phyloP scores from a whole-genome alignment of 2,113 vertebrate species.

The Upupa epops region DNA sequence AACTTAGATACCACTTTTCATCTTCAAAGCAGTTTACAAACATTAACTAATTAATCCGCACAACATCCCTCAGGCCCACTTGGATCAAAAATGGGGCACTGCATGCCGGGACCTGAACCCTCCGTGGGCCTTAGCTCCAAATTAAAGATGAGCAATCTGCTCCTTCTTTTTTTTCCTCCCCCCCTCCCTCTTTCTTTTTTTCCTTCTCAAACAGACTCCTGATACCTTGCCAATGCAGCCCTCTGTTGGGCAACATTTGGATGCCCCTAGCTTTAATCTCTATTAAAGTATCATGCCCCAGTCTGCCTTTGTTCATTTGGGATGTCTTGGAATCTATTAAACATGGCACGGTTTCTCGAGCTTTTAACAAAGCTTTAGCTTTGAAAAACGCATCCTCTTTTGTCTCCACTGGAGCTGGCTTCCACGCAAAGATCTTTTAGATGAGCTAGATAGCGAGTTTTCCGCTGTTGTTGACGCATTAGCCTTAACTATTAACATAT shows the following conservation, averaged over 20 bases:
- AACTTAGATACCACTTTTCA: constrained; percentile 71
- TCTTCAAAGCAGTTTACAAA: constrained; percentile 74
- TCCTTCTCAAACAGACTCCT: constrained; percentile 46
- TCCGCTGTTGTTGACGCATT: constrained; percentile 63
- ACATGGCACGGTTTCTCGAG: constrained; percentile 47
- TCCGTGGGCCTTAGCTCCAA: constrained; percentile 53
- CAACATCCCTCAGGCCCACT: constrained; percentile 66
- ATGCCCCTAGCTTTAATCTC: constrained; percentile 68
- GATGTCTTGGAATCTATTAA: constrained; percentile 56
- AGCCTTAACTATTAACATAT: constrained; percentile 66
- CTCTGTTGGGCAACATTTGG: constrained; percentile 68
- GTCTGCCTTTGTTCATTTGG: constrained; percentile 63
- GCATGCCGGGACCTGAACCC: constrained; percentile 63
- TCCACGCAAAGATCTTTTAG: constrained; percentile 60
- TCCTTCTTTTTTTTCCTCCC: not conserved
- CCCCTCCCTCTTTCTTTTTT: not conserved
- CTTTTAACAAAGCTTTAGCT: constrained; percentile 63
- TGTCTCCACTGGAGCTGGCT: constrained; percentile 61
- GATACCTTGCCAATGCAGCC: constrained; percentile 63
- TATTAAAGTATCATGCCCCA: constrained; percentile 55
- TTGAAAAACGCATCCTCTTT: constrained; percentile 67
- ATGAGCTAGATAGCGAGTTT: constrained; percentile 56
- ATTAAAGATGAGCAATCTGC: constrained; percentile 67
- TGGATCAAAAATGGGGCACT: constrained; percentile 61
- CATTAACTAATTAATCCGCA: constrained; percentile 72